Evolutionary conservation across 2,797 vertebrate species (phyloP), one percentile per base, ranked within the genome.

Genomic region (Brotula barbata): DNA sequence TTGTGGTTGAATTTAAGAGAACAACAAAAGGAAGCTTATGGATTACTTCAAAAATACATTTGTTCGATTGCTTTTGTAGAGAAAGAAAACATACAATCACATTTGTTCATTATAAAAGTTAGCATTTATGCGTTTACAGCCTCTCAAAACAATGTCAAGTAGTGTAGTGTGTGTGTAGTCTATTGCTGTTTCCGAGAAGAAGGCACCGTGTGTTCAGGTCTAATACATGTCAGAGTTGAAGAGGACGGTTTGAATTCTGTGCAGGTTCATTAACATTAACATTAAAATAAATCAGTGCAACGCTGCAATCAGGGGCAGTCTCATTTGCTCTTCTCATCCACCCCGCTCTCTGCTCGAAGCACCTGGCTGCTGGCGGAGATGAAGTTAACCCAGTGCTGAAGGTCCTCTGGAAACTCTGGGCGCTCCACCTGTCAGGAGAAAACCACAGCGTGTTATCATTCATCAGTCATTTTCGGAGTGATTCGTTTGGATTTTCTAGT

Each of bases 321-420:
- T 89, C 71, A 92, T 82, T 93, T 91, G 80, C 61, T 80, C 77
- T 93, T 93, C 15, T 92, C 88, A 0, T 87, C 83, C 0, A 92
- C 81, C 6, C 92, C 90, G 0, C 90, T 92, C 84, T 95, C 93
- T 0, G 91, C 91, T 31, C 93, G 88, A 55, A 96, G 90, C 15
- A 86, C 87, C 80, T 91, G 93, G 84, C 95, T 96, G 89, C 91
- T 97, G 85, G 90, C 80, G 1, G 92, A 89, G 25, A 94, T 96
- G 88, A 94, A 96, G 58, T 73, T 87, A n/a, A 96, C 83, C 95
- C 95, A 96, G 71, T 94, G 92, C 76, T 87, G 89, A 17, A 95
- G 88, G 44, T 96, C 95, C 11, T 93, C 92, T 0, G 94, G 93
- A 54, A 93, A 90, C 59, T 94, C 93, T 0, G 95, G 95, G n/a